Percentiles rank a stretch among this genome's conserved stretches.
Evolutionary conservation across 2,888 invertebrate genomes (phyloP).

Genomic region (Sylvicola fuscatus): DNA sequence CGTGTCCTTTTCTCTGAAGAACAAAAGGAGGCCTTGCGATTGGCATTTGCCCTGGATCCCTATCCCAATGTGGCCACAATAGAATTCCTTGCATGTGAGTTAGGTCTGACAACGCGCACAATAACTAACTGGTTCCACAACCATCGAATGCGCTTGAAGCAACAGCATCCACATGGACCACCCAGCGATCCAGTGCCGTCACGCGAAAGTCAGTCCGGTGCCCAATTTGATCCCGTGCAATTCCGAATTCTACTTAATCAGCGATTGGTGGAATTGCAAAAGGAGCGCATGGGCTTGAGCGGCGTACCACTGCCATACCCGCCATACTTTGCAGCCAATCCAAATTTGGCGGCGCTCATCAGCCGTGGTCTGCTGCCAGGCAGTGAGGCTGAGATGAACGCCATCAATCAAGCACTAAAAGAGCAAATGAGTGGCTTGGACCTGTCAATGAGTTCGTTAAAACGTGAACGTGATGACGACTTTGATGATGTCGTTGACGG

Average conservation of each 20-base stretch:
- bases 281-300: slow-evolving; percentile 60
- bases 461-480: slow-evolving; percentile 36
- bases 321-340: slow-evolving; percentile 49
- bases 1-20: slow-evolving; percentile 94
- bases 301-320: slow-evolving; percentile 59
- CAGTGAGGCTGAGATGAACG: slow-evolving; percentile 32
- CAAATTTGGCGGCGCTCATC: slow-evolving; percentile 55
- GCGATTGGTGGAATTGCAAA: slow-evolving; percentile 68
- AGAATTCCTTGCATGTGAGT: slow-evolving; percentile 80
- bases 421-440: slow-evolving; percentile 74
- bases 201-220: slow-evolving; percentile 42
- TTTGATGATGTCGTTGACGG: slow-evolving; percentile 34
- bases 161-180: slow-evolving; percentile 61
- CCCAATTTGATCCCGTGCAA: slow-evolving; percentile 81
- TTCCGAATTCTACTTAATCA: slow-evolving; percentile 77
- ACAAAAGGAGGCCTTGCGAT: slow-evolving; percentile 86
- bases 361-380: slow-evolving; percentile 42
- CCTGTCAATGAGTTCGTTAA: slow-evolving; percentile 63
- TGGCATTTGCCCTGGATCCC: slow-evolving; percentile 90
- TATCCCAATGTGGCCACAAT: slow-evolving; percentile 95
- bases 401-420: slow-evolving; percentile 38
- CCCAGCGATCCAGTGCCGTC: slow-evolving; percentile 52
- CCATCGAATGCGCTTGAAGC: slow-evolving; percentile 94
- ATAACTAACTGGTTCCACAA: slow-evolving; percentile 99
- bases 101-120: slow-evolving; percentile 81